Evolutionary conservation across 2,113 vertebrate species (phyloP), one percentile per base, ranked within the genome.

Genomic region (Anoplopoma fimbria): DNA sequence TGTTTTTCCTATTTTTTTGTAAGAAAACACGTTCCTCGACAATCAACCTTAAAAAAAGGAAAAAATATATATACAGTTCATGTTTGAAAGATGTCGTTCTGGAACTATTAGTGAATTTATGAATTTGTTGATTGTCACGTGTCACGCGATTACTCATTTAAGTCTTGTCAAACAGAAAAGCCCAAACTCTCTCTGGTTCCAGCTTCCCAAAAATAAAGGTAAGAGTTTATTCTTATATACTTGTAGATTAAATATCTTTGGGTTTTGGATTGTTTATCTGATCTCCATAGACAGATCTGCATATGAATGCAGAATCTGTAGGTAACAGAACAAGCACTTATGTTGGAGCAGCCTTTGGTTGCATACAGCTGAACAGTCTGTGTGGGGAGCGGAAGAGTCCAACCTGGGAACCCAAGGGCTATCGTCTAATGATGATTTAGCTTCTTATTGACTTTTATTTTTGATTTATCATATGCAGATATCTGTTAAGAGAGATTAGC

Each of bases 21-120:
- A 42, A 69, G 25, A 19, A 77, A 75, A 47, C 38, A 31, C 51
- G 49, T 60, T 68, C 36, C 68, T 69, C 3, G 17, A 69, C 1
- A 21, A 21, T 60, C 1, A 73, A 12, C 9, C 13, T 38, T 72
- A 15, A 23, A 13, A 38, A 36, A 23, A 17, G 0, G 8, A 36
- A 53, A n/a, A 53, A n/a, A 6, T 2, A 40, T 6, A 33, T 55
- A 29, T 60, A n/a, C n/a, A 10, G 27, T 47, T 45, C 14, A 74
- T 34, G 1, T 73, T 72, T 73, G 9, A 31, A 14, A 29, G 53
- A 23, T 38, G 9, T 53, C 23, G 15, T 42, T 25, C 55, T 9
- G 13, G 34, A 70, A 55, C 1, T 3, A 31, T 25, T 36, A 0
- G 17, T n/a, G 27, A 10, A 53, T 53, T 53, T 10, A n/a, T 5